These are phyloP conservation scores for Stichopus chloronotus DNA, from an alignment of 35 echinoderm and acorn worm species.

Conservation along the genomic window DNA sequence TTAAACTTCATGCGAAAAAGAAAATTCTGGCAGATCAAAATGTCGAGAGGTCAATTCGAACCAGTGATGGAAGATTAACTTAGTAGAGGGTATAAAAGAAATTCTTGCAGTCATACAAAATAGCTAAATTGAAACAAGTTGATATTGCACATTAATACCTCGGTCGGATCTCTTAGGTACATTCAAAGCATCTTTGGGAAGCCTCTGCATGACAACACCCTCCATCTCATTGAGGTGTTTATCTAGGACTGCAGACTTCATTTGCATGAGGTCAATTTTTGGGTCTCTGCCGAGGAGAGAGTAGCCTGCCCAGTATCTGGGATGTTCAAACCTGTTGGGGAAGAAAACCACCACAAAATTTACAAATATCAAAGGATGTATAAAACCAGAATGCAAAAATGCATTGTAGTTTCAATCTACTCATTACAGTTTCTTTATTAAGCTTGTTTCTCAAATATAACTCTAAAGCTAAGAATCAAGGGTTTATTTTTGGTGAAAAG, in stretches of 20 bases:
- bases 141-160: neutral
- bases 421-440: no score
- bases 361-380: neutral
- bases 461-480: no score
- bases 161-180: conserved; percentile 6
- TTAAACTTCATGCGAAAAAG: no score
- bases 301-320: conserved; percentile 77
- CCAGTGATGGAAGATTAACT: no score
- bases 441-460: no score
- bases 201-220: conserved; percentile 37
- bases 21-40: no score
- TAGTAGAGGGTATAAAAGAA: no score
- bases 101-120: no score
- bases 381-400: neutral
- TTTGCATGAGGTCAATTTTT: conserved; percentile 64
- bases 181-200: conserved; percentile 74
- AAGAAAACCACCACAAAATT: neutral
- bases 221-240: conserved; percentile 76
- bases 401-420: no score
- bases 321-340: conserved; percentile 71
- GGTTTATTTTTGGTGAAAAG: no score
- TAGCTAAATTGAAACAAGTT: neutral
- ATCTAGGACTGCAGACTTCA: conserved; percentile 83
- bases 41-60: no score
- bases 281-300: conserved; percentile 79